Conservation (phyloP, 2,888 invertebrate genomes). For the Thymelicus lineola region DNA sequence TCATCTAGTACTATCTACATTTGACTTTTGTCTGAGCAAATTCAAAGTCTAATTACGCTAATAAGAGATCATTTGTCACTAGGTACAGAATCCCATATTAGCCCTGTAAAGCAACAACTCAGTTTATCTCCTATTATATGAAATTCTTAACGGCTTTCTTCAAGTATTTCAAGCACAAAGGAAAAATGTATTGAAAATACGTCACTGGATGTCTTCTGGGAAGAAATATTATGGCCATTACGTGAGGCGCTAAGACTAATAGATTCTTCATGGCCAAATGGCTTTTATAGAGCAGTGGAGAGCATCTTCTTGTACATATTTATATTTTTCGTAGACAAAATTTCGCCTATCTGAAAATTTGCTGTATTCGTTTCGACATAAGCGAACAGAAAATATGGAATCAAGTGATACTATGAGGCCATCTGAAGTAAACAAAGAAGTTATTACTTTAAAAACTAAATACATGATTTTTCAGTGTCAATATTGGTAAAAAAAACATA, state of each 20-base stretch:
- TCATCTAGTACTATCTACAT: too few species aligned
- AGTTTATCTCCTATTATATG: not conserved
- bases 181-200: slow-evolving; percentile 7
- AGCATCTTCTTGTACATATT: not conserved
- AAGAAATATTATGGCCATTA: slow-evolving; percentile 12
- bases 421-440: too few species aligned
- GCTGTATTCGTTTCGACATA: too few species aligned
- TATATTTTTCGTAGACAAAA: not conserved
- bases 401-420: too few species aligned
- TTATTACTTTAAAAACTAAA: too few species aligned
- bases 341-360: too few species aligned
- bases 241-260: slow-evolving; percentile 3
- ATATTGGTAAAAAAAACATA: too few species aligned
- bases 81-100: not conserved
- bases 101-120: not conserved
- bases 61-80: too few species aligned
- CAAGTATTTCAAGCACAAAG: slow-evolving; percentile 1
- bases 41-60: too few species aligned
- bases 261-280: slow-evolving; percentile 8
- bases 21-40: too few species aligned
- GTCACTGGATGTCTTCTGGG: not conserved
- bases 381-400: too few species aligned
- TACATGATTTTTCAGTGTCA: too few species aligned
- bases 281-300: slow-evolving; percentile 3
- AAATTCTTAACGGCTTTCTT: not conserved